A percentile compares a stretch with the other conserved stretches of the same genome.
Evolutionary conservation across 2,797 vertebrate genomes (phyloP).

Genomic region (Sebastes minor): DNA sequence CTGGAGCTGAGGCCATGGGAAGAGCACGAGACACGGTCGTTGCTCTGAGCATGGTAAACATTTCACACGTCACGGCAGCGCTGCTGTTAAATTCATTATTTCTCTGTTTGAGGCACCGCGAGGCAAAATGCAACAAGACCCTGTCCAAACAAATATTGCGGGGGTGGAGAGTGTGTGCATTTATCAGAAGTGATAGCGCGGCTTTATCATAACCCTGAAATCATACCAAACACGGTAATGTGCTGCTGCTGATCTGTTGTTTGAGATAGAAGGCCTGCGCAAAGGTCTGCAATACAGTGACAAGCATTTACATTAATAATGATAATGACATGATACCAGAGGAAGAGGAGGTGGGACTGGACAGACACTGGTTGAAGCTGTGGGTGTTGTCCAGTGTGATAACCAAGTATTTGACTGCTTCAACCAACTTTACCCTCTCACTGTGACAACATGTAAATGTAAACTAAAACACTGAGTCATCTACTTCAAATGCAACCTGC

Average conservation of each 20-base stretch:
- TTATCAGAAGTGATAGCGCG: slow-evolving; percentile 6
- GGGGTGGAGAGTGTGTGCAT: background rate
- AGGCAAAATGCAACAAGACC: background rate
- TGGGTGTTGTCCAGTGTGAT: background rate
- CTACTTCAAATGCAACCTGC: background rate
- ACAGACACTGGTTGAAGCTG: slow-evolving; percentile 5
- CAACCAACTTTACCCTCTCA: background rate
- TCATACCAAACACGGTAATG: slow-evolving; percentile 38
- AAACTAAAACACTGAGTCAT: background rate
- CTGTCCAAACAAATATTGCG: slow-evolving; percentile 19
- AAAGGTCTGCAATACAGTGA: background rate
- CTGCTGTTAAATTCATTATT: slow-evolving; percentile 64
- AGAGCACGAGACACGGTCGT: slow-evolving; percentile 52
- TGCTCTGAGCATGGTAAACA: slow-evolving; percentile 55
- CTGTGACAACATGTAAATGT: background rate
- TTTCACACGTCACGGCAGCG: slow-evolving; percentile 49
- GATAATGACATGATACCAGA: background rate
- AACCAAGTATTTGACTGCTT: background rate
- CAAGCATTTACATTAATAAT: background rate
- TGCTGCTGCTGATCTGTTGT: background rate
- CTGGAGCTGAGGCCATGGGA: slow-evolving; percentile 67
- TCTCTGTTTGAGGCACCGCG: slow-evolving; percentile 11
- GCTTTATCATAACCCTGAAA: slow-evolving; percentile 12
- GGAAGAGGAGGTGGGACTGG: background rate
- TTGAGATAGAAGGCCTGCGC: background rate